phyloP scores from a whole-genome alignment of 2,888 invertebrate genomes.

The Oxyteleia sp. region DNA sequence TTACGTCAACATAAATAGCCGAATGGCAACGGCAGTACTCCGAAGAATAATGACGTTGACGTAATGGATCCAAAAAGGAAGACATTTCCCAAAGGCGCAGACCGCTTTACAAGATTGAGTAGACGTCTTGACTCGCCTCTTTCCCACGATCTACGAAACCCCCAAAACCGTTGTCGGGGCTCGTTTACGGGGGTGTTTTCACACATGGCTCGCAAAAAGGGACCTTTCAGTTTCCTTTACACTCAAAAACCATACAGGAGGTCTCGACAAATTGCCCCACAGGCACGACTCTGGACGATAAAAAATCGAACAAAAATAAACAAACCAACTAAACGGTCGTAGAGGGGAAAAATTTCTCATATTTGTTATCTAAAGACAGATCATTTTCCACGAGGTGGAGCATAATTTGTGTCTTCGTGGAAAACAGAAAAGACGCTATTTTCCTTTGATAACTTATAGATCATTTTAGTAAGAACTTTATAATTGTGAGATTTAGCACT shows the following conservation, averaged over 20 bases:
- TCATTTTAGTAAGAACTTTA: too few species aligned
- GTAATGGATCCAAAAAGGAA: slow-evolving; percentile 17
- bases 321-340: slow-evolving; percentile 10
- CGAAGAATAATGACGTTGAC: slow-evolving; percentile 23
- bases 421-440: too few species aligned
- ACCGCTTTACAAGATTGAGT: slow-evolving; percentile 42
- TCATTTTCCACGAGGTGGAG: not conserved
- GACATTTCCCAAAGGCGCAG: slow-evolving; percentile 19
- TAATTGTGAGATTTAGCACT: too few species aligned
- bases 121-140: slow-evolving; percentile 34
- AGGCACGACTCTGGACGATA: slow-evolving; percentile 2
- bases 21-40: not conserved
- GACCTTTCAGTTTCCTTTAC: slow-evolving; percentile 31
- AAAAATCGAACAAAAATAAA: slow-evolving; percentile 51
- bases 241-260: not conserved
- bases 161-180: slow-evolving; percentile 44
- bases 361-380: slow-evolving; percentile 26
- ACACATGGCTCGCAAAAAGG: slow-evolving; percentile 66
- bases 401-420: too few species aligned
- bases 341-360: slow-evolving; percentile 2
- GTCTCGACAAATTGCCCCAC: not conserved
- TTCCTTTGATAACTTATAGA: too few species aligned
- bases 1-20: slow-evolving; percentile 28
- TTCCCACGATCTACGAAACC: slow-evolving; percentile 65
- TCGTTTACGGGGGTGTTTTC: slow-evolving; percentile 67